phyloP scores from a whole-genome alignment of 2,113 vertebrate species.

The Hippoglossus stenolepis region DNA sequence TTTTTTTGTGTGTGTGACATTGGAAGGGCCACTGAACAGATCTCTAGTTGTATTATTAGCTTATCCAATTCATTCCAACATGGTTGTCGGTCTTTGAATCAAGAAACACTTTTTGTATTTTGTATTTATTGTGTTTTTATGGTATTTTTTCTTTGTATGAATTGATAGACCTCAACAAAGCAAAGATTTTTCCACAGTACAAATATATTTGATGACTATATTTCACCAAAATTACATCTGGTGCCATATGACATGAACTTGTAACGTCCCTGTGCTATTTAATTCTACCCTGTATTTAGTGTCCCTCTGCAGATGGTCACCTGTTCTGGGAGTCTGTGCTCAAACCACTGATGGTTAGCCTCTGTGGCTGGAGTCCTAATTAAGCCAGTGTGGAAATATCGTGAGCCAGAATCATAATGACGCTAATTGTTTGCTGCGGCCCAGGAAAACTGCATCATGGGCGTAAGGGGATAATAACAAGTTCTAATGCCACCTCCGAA shows the following conservation, averaged over 20 bases:
- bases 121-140: neutral
- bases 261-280: neutral
- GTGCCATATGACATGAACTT: neutral
- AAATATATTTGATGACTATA: neutral
- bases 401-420: conserved; percentile 42
- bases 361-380: conserved; percentile 66
- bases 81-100: neutral
- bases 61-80: neutral
- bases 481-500: conserved; percentile 42
- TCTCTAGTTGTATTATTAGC: neutral
- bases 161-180: neutral
- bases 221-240: neutral
- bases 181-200: neutral
- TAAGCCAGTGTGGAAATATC: conserved; percentile 51
- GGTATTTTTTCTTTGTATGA: neutral
- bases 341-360: conserved; percentile 58
- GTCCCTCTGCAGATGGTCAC: conserved; percentile 40
- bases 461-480: conserved; percentile 54
- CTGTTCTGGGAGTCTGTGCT: conserved; percentile 55
- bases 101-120: no score
- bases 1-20: neutral
- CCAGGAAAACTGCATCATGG: conserved; percentile 52
- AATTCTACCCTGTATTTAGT: conserved; percentile 8
- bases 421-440: conserved; percentile 68
- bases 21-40: neutral